Percentiles rank a stretch among this genome's conserved stretches.
Evolutionary conservation across 2,888 invertebrate genomes (phyloP).

Genomic region (Drosophila fungiperda): DNA sequence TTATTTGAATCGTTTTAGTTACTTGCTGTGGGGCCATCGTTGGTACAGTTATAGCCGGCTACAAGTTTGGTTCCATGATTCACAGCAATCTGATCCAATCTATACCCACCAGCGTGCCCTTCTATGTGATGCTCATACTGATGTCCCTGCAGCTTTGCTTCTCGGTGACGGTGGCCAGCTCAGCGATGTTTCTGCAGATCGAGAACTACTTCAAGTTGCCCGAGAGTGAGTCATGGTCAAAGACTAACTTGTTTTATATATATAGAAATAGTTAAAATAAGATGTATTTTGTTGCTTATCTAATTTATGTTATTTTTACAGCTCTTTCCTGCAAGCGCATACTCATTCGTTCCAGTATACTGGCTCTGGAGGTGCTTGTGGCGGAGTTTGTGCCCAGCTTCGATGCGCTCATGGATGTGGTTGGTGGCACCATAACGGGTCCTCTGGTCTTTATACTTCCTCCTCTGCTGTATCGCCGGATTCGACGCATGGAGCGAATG

Average conservation of each 20-base stretch:
- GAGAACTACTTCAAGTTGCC: conserved; percentile 91
- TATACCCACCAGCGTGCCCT: conserved; percentile 88
- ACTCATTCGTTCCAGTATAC: conserved; percentile 89
- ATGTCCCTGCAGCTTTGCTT: conserved; percentile 92
- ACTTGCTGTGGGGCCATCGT: conserved; percentile 88
- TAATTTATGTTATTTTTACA: conserved; percentile 83
- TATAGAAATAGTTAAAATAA: not conserved
- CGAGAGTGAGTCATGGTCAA: conserved; percentile 86
- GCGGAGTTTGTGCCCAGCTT: conserved; percentile 94
- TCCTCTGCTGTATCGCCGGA: conserved; percentile 91
- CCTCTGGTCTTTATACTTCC: conserved; percentile 94
- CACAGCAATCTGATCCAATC: conserved; percentile 89
- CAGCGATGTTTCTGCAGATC: conserved; percentile 92
- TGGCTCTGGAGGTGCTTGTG: conserved; percentile 90
- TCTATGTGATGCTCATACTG: conserved; percentile 90
- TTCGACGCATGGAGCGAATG: conserved; percentile 86
- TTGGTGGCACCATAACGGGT: conserved; percentile 93
- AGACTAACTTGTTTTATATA: not conserved
- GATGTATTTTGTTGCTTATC: not conserved
- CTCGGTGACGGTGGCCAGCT: conserved; percentile 91
- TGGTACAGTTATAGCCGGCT: conserved; percentile 88
- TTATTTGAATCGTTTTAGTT: conserved; percentile 76
- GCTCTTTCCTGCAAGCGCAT: conserved; percentile 92
- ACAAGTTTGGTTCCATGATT: conserved; percentile 88
- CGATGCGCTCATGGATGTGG: conserved; percentile 93